Percentiles rank a stretch among this genome's conserved stretches.
Evolutionary conservation across 2,888 invertebrate genomes (phyloP).

Genomic region (Anthrax anthrax): DNA sequence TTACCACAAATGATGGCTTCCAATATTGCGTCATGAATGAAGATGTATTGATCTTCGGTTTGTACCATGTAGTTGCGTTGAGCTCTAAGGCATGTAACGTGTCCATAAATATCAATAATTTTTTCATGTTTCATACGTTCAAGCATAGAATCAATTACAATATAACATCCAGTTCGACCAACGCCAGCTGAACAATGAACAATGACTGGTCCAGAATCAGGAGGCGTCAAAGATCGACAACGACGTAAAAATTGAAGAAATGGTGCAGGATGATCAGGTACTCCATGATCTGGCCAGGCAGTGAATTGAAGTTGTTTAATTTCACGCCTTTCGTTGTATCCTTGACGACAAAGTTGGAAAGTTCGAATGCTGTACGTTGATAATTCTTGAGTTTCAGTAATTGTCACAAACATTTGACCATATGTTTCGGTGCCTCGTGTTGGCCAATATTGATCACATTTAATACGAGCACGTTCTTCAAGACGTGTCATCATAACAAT

Average conservation of each 20-base stretch:
- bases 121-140: conserved; percentile 95
- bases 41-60: conserved; percentile 98
- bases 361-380: conserved; percentile 97
- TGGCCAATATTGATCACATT: conserved; percentile 99
- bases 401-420: conserved; percentile 85
- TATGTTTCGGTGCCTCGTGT: conserved; percentile 87
- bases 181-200: conserved; percentile 91
- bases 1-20: conserved; percentile 95
- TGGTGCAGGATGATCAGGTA: conserved; percentile 97
- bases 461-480: conserved; percentile 91
- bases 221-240: conserved; percentile 78
- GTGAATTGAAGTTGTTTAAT: conserved; percentile 97
- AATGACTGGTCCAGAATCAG: conserved; percentile 85
- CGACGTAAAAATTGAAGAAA: conserved; percentile 93
- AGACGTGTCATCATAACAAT: conserved; percentile 99
- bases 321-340: conserved; percentile 76
- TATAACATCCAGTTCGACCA: conserved; percentile 91
- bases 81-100: conserved; percentile 92
- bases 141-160: conserved; percentile 98
- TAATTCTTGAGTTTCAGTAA: conserved; percentile 89
- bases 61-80: conserved; percentile 99
- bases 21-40: conserved; percentile 94
- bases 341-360: conserved; percentile 74
- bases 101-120: conserved; percentile 97
- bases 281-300: conserved; percentile 99